Evolutionary conservation across 1,140 invertebrate genomes (phyloP), one percentile per base, ranked within the genome.

Genomic region (Phocides pigmalion): DNA sequence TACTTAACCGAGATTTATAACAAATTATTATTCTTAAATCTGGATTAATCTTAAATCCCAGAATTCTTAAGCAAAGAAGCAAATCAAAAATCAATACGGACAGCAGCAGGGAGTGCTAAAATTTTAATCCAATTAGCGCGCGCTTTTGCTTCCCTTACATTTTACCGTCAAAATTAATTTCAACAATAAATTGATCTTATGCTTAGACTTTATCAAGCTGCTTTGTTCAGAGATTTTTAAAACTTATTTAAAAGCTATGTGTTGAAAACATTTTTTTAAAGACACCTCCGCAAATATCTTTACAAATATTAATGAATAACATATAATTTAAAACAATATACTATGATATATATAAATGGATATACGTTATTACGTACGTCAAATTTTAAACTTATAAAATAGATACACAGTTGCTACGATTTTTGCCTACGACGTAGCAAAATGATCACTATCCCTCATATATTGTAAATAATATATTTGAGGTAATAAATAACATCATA

Each of bases 61-160:
- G 25, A 28, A 28, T 28, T 28, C 25, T 28, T 28, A 28, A 28
- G 25, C 25, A 28, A 28, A 28, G 25, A 28, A 28, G 25, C 25
- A 28, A 28, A 28, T 28, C 25, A 28, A 28, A 28, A 28, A 28
- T 28, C 25, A 28, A 28, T 19, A 19, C 17, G 11, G 15, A 1
- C 16, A 44, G 17, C 16, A 5, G 9, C 42, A 28, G 5, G 25
- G 42, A 80, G 72, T 80, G 77, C 68, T 76, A 81, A 84, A 82
- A 86, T 86, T 79, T 84, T 82, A 84, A 86, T 84, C 75, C 78
- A 86, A 84, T 86, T 82, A 82, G 56, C 64, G 62, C 68, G 65
- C 49, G 59, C 68, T 72, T 70, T 50, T 73, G 49, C 71, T 74
- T 68, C 82, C 79, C 68, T 75, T 74, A 67, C 65, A 74, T 74